Evolutionary conservation across 92 coral and sea anemone genomes (phyloP).

Genomic region (Nematostella vectensis): DNA sequence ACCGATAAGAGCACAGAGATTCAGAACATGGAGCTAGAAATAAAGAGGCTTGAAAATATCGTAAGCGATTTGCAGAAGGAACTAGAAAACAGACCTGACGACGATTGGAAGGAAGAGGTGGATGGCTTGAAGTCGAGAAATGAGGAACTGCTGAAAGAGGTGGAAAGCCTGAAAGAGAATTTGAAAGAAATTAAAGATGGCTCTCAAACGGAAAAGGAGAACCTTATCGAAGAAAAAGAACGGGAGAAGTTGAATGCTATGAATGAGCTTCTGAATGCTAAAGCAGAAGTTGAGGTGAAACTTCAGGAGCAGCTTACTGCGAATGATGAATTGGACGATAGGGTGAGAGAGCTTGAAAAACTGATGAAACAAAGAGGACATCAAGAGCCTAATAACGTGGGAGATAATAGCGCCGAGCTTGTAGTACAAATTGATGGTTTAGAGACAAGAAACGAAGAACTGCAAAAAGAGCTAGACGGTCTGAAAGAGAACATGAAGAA

Average conservation of each 20-base stretch:
- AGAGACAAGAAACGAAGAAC: no score
- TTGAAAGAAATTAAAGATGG: conserved; percentile 29
- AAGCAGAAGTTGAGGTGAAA: conserved; percentile 32
- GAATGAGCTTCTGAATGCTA: conserved; percentile 41
- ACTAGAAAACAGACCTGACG: conserved; percentile 9
- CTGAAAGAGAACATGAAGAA: background rate
- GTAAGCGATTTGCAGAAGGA: conserved; percentile 11
- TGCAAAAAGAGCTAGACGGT: background rate
- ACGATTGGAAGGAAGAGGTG: conserved; percentile 20
- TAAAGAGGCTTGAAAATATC: conserved; percentile 16
- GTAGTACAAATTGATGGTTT: no score
- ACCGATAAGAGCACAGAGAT: conserved; percentile 36
- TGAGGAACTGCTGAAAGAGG: conserved; percentile 29
- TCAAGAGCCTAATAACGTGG: background rate
- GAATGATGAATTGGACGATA: conserved; percentile 51
- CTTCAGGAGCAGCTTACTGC: conserved; percentile 31
- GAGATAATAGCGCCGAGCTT: no score
- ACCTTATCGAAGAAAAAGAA: conserved; percentile 16
- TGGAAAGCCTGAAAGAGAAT: conserved; percentile 20
- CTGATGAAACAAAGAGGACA: conserved; percentile 14
- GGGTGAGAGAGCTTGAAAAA: conserved; percentile 22
- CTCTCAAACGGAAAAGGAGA: conserved; percentile 23
- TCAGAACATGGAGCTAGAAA: conserved; percentile 33
- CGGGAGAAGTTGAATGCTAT: conserved; percentile 31
- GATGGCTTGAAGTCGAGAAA: conserved; percentile 21